phyloP scores from a whole-genome alignment of 1,140 invertebrate species.

The Andricus grossulariae region DNA sequence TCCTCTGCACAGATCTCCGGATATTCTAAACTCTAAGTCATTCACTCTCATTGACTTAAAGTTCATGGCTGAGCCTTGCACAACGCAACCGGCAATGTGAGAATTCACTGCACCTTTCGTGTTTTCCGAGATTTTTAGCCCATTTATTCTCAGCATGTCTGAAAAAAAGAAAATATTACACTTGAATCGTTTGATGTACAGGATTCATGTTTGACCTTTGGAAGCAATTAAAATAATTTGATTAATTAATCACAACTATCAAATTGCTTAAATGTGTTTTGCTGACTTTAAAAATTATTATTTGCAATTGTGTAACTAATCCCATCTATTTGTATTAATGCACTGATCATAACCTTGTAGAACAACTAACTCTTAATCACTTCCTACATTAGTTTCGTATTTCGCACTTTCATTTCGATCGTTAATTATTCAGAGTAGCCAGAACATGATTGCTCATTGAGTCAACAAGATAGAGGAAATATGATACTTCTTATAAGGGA shows the following conservation, averaged over 20 bases:
- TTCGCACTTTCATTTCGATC: conserved; percentile 30
- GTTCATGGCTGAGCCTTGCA: conserved; percentile 59
- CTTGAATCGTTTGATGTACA: conserved; percentile 3
- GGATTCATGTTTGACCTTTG: conserved; percentile 7
- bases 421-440: conserved; percentile 14
- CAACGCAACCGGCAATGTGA: conserved; percentile 52
- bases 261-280: background rate
- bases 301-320: conserved; percentile 9
- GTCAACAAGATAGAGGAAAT: conserved; percentile 17
- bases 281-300: background rate
- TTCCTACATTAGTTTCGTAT: conserved; percentile 28
- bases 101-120: conserved; percentile 55
- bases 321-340: background rate
- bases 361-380: conserved; percentile 13
- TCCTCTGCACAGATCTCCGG: conserved; percentile 38
- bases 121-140: conserved; percentile 37
- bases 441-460: background rate
- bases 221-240: background rate
- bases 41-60: conserved; percentile 56
- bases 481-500: background rate
- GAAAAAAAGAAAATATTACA: conserved; percentile 4
- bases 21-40: conserved; percentile 48
- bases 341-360: conserved; percentile 27
- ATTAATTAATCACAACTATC: background rate
- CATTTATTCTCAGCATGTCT: conserved; percentile 14